These are phyloP conservation scores for Antigone vipio DNA, from an alignment of 2,113 vertebrate genomes.

Conservation along the genomic window DNA sequence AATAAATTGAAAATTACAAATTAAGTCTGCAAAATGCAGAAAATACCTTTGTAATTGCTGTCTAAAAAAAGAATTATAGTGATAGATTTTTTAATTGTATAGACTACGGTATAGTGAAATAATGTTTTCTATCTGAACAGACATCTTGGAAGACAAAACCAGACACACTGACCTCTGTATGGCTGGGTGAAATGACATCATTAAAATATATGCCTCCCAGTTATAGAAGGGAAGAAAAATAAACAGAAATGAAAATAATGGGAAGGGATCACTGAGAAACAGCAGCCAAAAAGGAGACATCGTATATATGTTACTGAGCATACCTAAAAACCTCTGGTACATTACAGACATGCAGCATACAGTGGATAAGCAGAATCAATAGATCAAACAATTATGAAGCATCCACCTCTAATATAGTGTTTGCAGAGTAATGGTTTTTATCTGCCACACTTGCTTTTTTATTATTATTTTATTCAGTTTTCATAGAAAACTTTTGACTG, in stretches of 20 bases:
- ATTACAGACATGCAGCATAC: background rate
- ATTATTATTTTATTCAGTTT: background rate
- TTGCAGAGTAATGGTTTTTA: background rate
- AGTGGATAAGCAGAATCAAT: background rate
- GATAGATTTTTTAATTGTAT: background rate
- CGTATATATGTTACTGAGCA: background rate
- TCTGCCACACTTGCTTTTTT: rapidly evolving
- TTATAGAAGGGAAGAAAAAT: background rate
- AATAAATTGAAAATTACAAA: background rate
- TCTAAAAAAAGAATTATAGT: background rate
- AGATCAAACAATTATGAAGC: background rate
- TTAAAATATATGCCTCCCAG: background rate
- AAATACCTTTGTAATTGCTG: background rate
- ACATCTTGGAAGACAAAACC: background rate
- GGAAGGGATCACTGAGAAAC: background rate
- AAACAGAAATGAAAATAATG: background rate
- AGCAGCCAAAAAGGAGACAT: background rate
- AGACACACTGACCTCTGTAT: background rate
- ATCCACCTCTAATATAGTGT: background rate
- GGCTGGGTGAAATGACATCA: background rate
- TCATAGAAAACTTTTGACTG: background rate
- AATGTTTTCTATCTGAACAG: background rate
- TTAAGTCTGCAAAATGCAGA: background rate
- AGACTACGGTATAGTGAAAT: background rate
- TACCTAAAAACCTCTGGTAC: rapidly evolving